These are phyloP conservation scores for Liparis tanakae DNA, from an alignment of 2,797 vertebrate genomes.

Conservation along the genomic window DNA sequence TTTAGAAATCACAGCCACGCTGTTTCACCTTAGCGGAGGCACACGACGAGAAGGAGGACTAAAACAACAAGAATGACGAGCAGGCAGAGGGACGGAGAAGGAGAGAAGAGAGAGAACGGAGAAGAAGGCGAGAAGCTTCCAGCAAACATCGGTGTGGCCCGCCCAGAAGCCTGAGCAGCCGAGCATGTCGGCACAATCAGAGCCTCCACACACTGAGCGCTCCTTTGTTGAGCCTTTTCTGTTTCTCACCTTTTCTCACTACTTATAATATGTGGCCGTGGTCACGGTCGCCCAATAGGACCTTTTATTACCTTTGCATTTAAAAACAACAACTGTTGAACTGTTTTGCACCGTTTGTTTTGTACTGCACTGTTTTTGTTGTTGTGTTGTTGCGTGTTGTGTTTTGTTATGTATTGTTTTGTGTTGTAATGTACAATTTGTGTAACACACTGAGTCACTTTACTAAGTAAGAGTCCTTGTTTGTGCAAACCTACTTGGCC, in stretches of 20 bases:
- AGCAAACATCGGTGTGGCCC: constrained; percentile 58
- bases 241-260: constrained; percentile 9
- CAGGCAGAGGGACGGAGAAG: constrained; percentile 40
- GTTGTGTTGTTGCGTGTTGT: too few relatives aligned
- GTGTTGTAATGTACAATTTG: too few relatives aligned
- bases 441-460: too few relatives aligned
- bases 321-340: too few relatives aligned
- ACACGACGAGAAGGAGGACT: constrained; percentile 41
- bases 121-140: constrained; percentile 57
- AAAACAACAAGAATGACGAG: constrained; percentile 41
- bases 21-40: constrained; percentile 72
- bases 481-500: too few relatives aligned
- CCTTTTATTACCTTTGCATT: too few relatives aligned
- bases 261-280: constrained; percentile 29
- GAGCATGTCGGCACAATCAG: constrained; percentile 74
- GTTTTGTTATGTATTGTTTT: too few relatives aligned
- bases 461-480: too few relatives aligned
- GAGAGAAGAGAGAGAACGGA: constrained; percentile 43
- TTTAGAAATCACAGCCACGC: constrained; percentile 75
- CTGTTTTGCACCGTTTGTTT: too few relatives aligned
- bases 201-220: constrained; percentile 48
- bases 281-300: constrained; percentile 41
- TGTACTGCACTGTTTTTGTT: too few relatives aligned
- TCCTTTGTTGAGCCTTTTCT: constrained; percentile 32
- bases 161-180: constrained; percentile 70